A percentile compares a stretch with the other conserved stretches of the same genome.
These are phyloP conservation scores for Myiotriccus ornatus DNA, from an alignment of 2,797 vertebrate genomes.

Conservation along the genomic window DNA sequence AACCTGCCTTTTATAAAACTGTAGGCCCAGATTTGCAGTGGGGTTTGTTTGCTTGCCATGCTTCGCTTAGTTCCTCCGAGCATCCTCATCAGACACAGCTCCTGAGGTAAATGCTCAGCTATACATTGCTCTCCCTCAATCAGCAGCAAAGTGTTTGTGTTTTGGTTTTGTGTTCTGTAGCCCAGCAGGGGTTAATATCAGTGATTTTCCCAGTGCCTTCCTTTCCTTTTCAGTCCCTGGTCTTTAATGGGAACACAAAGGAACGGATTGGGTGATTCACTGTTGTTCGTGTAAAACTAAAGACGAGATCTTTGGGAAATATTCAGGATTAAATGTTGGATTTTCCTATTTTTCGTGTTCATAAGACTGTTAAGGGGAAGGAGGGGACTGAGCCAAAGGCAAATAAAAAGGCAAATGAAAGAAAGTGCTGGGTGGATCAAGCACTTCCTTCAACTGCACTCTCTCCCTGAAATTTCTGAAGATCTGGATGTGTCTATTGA, in stretches of 20 bases:
- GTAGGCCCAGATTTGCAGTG: not conserved
- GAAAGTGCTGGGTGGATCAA: not conserved
- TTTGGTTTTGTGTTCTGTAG: not conserved
- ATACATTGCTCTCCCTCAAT: not conserved
- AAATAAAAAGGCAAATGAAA: not conserved
- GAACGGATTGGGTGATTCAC: not conserved
- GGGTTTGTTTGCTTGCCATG: not conserved
- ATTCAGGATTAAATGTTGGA: not conserved
- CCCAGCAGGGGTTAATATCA: not conserved
- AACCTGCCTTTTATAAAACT: not conserved
- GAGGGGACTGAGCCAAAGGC: not conserved
- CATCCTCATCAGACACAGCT: not conserved
- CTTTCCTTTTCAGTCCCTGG: not conserved
- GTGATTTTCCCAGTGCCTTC: not conserved
- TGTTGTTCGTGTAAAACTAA: not conserved
- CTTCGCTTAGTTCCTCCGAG: not conserved
- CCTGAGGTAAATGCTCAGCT: not conserved
- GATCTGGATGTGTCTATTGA: not conserved
- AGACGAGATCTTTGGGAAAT: not conserved
- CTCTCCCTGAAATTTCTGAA: not conserved
- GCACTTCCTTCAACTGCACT: not conserved
- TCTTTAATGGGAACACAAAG: not conserved
- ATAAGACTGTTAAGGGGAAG: not conserved
- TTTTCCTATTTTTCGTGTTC: not conserved
- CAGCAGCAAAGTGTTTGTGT: fast-evolving